Base-by-base conservation (phyloP, 1,140 invertebrate genomes). In the Venturia canescens region DNA sequence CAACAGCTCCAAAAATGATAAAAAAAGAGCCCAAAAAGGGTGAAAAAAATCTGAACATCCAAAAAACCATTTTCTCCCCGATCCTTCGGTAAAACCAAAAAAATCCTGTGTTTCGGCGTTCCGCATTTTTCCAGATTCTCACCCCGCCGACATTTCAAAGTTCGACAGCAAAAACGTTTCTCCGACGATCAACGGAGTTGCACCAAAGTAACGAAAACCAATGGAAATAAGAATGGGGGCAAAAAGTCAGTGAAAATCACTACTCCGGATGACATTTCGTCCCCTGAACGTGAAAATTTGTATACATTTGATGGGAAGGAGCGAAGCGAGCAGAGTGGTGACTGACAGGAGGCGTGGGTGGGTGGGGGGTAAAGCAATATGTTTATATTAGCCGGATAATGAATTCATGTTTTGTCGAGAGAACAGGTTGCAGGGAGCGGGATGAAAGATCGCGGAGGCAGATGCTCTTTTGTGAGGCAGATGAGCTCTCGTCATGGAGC, bases 361-460 rank as follows among this genome's bases (percentile, higher is more conserved):
- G 63, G 53, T 53, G 74, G 53, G 63, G 53, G 74, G 74, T 7
- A 31, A 18, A 29, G 86, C 91, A 92, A 92, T 92, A 92, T 92
- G 91, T 92, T 91, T 92, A 90, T 89, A 92, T 91, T 91, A 91
- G 88, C 69, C 85, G 84, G 87, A 90, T 92, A 92, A 91, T 91
- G 90, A 91, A 90, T 91, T 90, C 88, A 88, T 85, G 82, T 81
- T 83, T 88, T 86, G 80, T 86, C 85, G 86, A 78, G 5, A 27
- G 86, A 88, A 88, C 89, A 91, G 88, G 89, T 90, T 87, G 87
- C 83, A 84, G 71, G 9, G 71, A 86, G 72, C 80, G 84, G 84
- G 50, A 89, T 88, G 85, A 81, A 74, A 21, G 88, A 87, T 88
- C 84, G 87, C n/a, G 7, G 38, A 44, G 88, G 86, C 89, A 90